These are phyloP conservation scores for Meloe dianella DNA, from an alignment of 2,888 invertebrate species.

Conservation along the genomic window DNA sequence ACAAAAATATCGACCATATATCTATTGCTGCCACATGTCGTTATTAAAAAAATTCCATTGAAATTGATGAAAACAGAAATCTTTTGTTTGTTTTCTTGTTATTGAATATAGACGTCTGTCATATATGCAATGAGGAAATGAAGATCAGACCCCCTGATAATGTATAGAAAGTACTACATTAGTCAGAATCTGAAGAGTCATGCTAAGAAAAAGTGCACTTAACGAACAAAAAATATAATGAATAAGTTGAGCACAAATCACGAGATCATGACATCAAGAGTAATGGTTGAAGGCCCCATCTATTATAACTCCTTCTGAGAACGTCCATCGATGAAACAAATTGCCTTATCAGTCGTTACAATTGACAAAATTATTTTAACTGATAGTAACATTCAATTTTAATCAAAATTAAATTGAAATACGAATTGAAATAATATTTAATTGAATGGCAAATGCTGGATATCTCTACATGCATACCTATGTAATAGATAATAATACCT, in stretches of 20 bases:
- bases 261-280: slow-evolving; percentile 43
- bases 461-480: too few species aligned
- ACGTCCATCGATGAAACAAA: slow-evolving; percentile 24
- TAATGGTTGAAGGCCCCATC: slow-evolving; percentile 37
- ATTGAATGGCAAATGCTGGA: slow-evolving; percentile 27
- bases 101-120: slow-evolving; percentile 18
- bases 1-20: slow-evolving; percentile 22
- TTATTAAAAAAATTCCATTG: slow-evolving; percentile 1
- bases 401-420: slow-evolving; percentile 13
- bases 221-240: slow-evolving; percentile 44
- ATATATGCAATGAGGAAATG: slow-evolving; percentile 33
- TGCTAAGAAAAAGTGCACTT: slow-evolving; percentile 47
- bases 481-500: too few species aligned
- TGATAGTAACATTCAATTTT: slow-evolving; percentile 7
- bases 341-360: slow-evolving; percentile 15
- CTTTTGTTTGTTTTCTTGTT: slow-evolving; percentile 7
- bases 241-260: slow-evolving; percentile 41
- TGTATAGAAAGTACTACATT: slow-evolving; percentile 40
- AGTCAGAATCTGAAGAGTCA: slow-evolving; percentile 44
- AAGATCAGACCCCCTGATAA: slow-evolving; percentile 33
- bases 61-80: slow-evolving; percentile 8
- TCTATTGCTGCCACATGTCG: slow-evolving; percentile 10
- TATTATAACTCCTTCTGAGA: slow-evolving; percentile 20
- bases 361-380: slow-evolving; percentile 25
- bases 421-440: slow-evolving; percentile 26